Conservation (phyloP, 2,888 invertebrate genomes). For the Microplitis manilae region DNA sequence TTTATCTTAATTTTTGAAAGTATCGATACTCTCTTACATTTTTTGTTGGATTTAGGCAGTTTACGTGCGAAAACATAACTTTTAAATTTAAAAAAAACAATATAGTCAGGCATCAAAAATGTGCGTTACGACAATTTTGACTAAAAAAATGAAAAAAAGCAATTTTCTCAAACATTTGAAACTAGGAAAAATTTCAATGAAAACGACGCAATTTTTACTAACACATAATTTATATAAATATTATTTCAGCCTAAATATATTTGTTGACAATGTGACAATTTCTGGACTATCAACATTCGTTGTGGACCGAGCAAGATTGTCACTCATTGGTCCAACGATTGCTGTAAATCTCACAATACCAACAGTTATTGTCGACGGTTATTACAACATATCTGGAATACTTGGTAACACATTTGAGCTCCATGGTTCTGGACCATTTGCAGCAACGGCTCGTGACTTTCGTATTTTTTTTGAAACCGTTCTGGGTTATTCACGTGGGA, state of each 20-base stretch:
- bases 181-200: not conserved
- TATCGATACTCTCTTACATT: too few relatives aligned
- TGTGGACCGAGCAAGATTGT: constrained; percentile 61
- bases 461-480: constrained; percentile 60
- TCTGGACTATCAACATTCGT: constrained; percentile 61
- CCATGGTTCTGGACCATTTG: constrained; percentile 59
- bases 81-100: too few relatives aligned
- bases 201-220: not conserved
- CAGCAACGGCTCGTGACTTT: constrained; percentile 56
- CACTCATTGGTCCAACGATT: constrained; percentile 62
- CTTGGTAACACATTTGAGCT: constrained; percentile 59
- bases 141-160: too few relatives aligned
- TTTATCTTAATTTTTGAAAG: too few relatives aligned
- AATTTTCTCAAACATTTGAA: not conserved
- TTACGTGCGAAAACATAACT: too few relatives aligned
- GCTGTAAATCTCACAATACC: constrained; percentile 62
- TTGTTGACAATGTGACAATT: constrained; percentile 57
- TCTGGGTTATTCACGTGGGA: constrained; percentile 61
- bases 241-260: constrained; percentile 56
- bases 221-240: constrained; percentile 15
- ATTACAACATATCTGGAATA: constrained; percentile 63
- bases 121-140: too few relatives aligned
- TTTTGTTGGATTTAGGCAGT: too few relatives aligned
- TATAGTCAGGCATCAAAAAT: too few relatives aligned
- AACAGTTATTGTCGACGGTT: constrained; percentile 58